These are phyloP conservation scores for Rotaria macrura DNA, from an alignment of 2,888 invertebrate genomes.

Conservation along the genomic window DNA sequence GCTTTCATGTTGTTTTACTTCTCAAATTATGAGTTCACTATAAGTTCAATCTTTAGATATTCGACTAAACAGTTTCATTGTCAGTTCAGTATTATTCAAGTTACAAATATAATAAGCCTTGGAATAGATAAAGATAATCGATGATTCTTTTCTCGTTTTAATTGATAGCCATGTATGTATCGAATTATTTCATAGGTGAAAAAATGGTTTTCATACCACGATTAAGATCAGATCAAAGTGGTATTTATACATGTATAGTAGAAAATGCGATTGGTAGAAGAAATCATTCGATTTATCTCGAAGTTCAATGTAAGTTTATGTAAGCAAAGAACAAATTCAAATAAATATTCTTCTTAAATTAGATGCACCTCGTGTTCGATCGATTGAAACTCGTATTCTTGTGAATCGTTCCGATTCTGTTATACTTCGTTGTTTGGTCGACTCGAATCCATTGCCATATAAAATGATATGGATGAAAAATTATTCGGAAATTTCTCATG, in stretches of 20 bases:
- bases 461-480: background rate
- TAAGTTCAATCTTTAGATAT: too few species aligned
- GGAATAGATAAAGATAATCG: too few species aligned
- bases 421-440: background rate
- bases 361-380: constrained; percentile 4
- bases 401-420: background rate
- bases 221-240: constrained; percentile 13
- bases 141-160: too few species aligned
- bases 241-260: background rate
- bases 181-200: background rate
- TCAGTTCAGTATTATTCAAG: too few species aligned
- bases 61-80: too few species aligned
- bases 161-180: too few species aligned
- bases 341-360: background rate
- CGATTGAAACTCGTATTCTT: background rate
- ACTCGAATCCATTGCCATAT: background rate
- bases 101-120: too few species aligned
- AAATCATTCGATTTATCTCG: constrained; percentile 6
- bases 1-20: too few species aligned
- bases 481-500: background rate
- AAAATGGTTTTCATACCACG: background rate
- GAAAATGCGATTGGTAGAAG: background rate
- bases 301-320: background rate
- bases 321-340: background rate
- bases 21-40: too few species aligned